A percentile compares a stretch with the other conserved stretches of the same genome.
Conservation (phyloP, 2,113 vertebrate species). For the Cisticola juncidis region DNA sequence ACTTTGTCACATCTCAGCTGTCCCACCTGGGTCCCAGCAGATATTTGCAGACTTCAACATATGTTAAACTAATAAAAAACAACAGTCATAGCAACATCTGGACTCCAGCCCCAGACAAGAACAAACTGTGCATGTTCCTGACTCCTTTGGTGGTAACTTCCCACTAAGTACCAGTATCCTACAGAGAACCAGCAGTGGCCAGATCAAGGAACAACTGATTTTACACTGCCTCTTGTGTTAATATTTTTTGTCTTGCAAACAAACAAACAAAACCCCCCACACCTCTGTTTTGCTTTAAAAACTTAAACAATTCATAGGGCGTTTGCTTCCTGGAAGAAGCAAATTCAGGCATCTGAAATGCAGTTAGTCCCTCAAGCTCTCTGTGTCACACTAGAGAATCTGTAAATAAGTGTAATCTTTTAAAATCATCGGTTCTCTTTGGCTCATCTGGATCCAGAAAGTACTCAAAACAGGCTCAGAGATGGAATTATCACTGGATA, state of each 20-base stretch:
- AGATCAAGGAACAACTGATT: background rate
- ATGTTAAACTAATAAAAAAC: conserved; percentile 69
- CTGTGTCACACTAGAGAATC: background rate
- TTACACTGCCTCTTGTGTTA: background rate
- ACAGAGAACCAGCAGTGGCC: background rate
- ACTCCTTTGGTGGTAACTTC: background rate
- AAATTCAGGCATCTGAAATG: background rate
- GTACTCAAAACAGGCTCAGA: background rate
- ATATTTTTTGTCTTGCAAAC: background rate
- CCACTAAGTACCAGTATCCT: background rate
- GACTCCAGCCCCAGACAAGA: background rate
- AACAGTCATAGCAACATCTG: background rate
- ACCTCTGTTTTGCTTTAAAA: background rate
- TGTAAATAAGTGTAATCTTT: background rate
- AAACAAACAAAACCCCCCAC: background rate
- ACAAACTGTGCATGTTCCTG: background rate
- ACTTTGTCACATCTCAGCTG: conserved; percentile 75
- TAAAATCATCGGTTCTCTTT: background rate
- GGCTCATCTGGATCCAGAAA: background rate
- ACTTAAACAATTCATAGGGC: background rate
- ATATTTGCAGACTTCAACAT: conserved; percentile 52
- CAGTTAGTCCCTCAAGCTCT: background rate
- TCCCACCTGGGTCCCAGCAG: conserved; percentile 67
- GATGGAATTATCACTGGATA: conserved; percentile 36
- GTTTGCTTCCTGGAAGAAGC: background rate